phyloP scores from a whole-genome alignment of 2,888 invertebrate genomes.

The Syritta pipiens region DNA sequence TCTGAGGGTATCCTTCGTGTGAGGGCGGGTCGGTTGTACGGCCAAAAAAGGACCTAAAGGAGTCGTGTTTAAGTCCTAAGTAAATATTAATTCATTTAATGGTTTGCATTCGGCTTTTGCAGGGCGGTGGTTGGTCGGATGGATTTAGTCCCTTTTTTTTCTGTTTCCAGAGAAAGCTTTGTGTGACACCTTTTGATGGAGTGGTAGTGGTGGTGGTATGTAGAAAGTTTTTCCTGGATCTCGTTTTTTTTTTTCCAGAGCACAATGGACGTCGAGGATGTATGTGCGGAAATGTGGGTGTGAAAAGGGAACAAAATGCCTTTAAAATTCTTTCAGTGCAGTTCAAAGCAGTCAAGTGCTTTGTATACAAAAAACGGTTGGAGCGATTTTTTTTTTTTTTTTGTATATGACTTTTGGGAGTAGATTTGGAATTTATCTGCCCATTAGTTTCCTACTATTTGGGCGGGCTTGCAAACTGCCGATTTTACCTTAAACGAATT shows the following conservation, averaged over 20 bases:
- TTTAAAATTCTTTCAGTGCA: conserved; percentile 20
- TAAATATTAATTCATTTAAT: conserved; percentile 76
- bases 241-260: conserved; percentile 9
- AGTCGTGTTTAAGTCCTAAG: conserved; percentile 73
- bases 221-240: neutral
- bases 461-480: no score
- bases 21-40: neutral
- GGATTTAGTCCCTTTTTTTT: conserved; percentile 39
- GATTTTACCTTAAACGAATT: no score
- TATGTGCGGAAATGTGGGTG: neutral
- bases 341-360: conserved; percentile 54
- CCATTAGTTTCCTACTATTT: no score
- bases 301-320: neutral
- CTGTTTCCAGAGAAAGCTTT: conserved; percentile 29
- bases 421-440: no score
- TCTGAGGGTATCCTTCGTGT: conserved; percentile 12
- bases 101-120: conserved; percentile 67
- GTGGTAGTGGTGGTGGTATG: conserved; percentile 8
- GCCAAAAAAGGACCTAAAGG: conserved; percentile 29
- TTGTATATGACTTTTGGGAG: no score
- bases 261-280: no score
- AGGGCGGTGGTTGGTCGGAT: conserved; percentile 24
- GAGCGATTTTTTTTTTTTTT: conserved; percentile 47
- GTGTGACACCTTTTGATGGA: conserved; percentile 57
- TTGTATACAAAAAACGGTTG: conserved; percentile 48